phyloP scores from a whole-genome alignment of 2,797 vertebrate species.

The Acanthornis magna region DNA sequence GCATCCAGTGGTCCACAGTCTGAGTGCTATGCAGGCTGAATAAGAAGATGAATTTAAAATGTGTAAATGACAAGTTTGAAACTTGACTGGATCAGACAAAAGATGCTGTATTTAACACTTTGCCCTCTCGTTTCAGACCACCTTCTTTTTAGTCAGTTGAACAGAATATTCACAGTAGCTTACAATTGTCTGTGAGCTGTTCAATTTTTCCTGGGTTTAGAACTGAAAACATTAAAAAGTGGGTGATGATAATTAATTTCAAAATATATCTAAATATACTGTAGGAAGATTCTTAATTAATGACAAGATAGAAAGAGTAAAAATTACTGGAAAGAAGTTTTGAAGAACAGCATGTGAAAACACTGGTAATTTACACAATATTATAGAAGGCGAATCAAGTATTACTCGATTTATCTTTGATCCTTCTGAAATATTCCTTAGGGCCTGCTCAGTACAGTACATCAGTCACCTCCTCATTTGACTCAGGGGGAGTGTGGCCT shows the following conservation, averaged over 20 bases:
- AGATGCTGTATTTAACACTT: conserved; percentile 36
- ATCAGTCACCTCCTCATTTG: not conserved
- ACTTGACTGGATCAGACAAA: conserved; percentile 57
- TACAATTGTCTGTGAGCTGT: not conserved
- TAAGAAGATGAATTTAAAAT: conserved; percentile 69
- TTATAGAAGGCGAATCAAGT: conserved; percentile 11
- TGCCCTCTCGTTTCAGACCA: not conserved
- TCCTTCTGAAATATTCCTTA: not conserved
- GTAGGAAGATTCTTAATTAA: not conserved
- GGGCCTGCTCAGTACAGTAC: not conserved
- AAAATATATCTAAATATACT: not conserved
- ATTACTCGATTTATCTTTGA: not conserved
- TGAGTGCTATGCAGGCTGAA: conserved; percentile 53
- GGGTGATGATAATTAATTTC: not conserved
- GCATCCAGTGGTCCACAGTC: conserved; percentile 60
- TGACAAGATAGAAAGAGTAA: not conserved
- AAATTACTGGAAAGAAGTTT: not conserved
- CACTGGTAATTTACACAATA: not conserved
- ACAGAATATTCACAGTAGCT: not conserved
- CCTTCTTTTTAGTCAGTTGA: not conserved
- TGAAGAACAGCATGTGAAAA: not conserved
- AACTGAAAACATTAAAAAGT: not conserved
- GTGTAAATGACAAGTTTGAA: conserved; percentile 61
- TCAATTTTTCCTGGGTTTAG: not conserved
- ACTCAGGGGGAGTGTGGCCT: not conserved